A percentile compares a stretch with the other conserved stretches of the same genome.
phyloP scores from a whole-genome alignment of 2,113 vertebrate genomes.

The Gnathonemus longibarbis region DNA sequence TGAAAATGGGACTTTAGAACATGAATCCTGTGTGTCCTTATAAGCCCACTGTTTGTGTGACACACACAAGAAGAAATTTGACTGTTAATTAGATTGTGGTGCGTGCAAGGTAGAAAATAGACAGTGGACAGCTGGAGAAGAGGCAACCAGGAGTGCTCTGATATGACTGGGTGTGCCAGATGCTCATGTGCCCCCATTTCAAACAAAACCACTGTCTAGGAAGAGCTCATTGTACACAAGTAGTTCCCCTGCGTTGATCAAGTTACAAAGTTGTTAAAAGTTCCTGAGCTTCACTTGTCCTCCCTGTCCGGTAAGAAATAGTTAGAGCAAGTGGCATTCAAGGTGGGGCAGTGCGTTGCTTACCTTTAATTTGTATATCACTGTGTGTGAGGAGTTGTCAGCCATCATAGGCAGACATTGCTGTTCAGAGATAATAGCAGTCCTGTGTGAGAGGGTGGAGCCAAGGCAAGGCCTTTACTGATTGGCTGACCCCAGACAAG shows the following conservation, averaged over 20 bases:
- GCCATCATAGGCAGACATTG: constrained; percentile 28
- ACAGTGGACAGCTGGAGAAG: neutral
- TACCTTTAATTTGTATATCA: neutral
- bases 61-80: neutral
- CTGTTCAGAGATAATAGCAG: constrained; percentile 30
- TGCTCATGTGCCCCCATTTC: neutral
- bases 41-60: neutral
- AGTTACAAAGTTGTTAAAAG: neutral
- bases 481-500: constrained; percentile 29
- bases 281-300: neutral
- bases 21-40: neutral
- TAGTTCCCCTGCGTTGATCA: neutral
- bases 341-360: neutral
- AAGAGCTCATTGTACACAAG: neutral
- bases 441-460: constrained; percentile 30
- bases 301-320: neutral
- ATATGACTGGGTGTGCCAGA: constrained; percentile 12
- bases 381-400: neutral
- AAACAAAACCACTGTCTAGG: neutral
- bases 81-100: neutral
- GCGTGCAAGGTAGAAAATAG: neutral
- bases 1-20: neutral
- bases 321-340: neutral
- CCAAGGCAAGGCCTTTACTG: constrained; percentile 10
- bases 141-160: neutral